phyloP scores from a whole-genome alignment of 2,113 vertebrate genomes.

The Formicarius rufipectus region DNA sequence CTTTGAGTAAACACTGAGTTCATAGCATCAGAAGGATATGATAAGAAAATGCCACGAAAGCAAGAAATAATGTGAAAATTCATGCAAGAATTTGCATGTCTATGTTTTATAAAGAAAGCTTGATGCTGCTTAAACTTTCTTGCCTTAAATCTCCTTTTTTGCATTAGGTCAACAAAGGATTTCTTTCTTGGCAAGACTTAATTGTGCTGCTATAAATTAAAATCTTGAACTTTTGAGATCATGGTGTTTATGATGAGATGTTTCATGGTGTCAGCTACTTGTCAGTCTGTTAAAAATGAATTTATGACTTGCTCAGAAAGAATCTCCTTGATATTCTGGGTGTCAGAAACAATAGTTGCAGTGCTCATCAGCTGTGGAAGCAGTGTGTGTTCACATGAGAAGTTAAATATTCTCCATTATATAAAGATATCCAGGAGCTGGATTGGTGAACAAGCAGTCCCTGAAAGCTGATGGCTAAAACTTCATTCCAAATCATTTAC shows the following conservation, averaged over 20 bases:
- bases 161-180: neutral
- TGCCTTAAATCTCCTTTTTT: neutral
- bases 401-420: neutral
- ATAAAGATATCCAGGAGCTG: neutral
- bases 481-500: neutral
- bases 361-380: conserved; percentile 6
- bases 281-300: conserved; percentile 5
- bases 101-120: neutral
- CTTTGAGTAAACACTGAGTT: neutral
- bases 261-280: neutral
- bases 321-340: neutral
- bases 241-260: neutral
- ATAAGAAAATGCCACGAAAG: neutral
- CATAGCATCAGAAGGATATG: neutral
- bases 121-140: neutral
- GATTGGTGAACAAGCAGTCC: neutral
- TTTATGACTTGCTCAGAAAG: conserved; percentile 4
- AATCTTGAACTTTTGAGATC: neutral
- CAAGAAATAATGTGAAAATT: neutral
- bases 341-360: neutral
- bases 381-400: neutral
- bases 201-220: conserved; percentile 11
- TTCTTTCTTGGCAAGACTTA: neutral
- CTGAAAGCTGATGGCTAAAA: neutral
- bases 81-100: neutral